These are phyloP conservation scores for Drosophila anomelani DNA, from an alignment of 2,888 invertebrate genomes.

Conservation along the genomic window DNA sequence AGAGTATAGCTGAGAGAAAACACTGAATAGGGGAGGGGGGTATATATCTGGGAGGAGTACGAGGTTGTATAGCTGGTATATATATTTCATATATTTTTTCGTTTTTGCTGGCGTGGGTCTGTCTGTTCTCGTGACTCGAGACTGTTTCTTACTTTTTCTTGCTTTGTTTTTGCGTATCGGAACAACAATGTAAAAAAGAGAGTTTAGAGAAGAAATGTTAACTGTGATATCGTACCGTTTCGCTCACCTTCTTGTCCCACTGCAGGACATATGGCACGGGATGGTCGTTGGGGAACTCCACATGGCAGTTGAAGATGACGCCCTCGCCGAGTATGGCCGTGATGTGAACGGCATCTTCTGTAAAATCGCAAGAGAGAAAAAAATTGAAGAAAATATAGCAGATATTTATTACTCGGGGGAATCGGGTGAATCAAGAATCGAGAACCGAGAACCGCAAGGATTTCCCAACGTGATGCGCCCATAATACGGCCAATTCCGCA, in stretches of 20 bases:
- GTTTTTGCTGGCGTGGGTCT: conserved; percentile 47
- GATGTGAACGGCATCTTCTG: conserved; percentile 96
- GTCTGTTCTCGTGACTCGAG: conserved; percentile 63
- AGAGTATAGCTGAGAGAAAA: conserved; percentile 24
- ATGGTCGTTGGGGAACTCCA: conserved; percentile 97
- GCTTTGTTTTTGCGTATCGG: conserved; percentile 82
- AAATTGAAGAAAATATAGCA: background rate
- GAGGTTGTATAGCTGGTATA: conserved; percentile 18
- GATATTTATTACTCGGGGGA: background rate
- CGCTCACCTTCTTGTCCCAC: conserved; percentile 99
- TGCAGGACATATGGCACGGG: conserved; percentile 98
- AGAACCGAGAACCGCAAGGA: conserved; percentile 8
- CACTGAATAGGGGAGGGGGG: conserved; percentile 19
- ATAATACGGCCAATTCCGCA: conserved; percentile 59
- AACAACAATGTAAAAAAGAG: conserved; percentile 85
- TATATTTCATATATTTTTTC: conserved; percentile 11
- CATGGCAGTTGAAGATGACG: conserved; percentile 98
- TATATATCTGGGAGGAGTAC: conserved; percentile 3
- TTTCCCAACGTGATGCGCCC: conserved; percentile 34
- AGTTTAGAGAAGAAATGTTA: conserved; percentile 86
- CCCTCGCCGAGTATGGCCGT: conserved; percentile 98
- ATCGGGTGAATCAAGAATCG: background rate
- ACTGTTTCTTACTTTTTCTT: conserved; percentile 71
- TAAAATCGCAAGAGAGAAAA: conserved; percentile 30
- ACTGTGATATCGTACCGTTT: conserved; percentile 93